Evolutionary conservation across 1,140 invertebrate genomes (phyloP).

Genomic region (Mycetomoellerius zeteki): DNA sequence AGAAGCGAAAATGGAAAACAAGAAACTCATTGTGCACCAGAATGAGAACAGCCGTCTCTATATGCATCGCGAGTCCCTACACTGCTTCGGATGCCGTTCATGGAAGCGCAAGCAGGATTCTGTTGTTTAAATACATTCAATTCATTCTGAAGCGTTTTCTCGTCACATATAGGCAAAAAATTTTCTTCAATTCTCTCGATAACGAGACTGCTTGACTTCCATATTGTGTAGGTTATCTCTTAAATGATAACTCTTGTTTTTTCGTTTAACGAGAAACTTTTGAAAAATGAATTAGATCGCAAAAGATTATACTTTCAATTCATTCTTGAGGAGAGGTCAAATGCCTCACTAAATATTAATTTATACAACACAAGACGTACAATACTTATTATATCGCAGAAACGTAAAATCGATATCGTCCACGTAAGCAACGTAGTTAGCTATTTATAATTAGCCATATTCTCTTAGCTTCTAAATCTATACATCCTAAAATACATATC

Average conservation of each 20-base stretch:
- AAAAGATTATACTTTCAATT: background rate
- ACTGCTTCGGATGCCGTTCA: background rate
- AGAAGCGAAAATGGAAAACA: conserved; percentile 44
- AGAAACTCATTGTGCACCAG: conserved; percentile 57
- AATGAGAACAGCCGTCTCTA: conserved; percentile 44
- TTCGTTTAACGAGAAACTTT: background rate
- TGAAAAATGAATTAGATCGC: background rate
- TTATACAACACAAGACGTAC: background rate
- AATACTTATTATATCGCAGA: background rate
- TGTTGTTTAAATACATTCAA: conserved; percentile 7
- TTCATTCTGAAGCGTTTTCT: background rate
- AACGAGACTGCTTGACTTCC: background rate
- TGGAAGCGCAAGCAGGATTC: conserved; percentile 2
- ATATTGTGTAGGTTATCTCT: background rate
- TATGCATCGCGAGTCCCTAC: background rate
- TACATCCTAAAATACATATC: background rate
- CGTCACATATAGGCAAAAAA: background rate
- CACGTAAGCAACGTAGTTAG: background rate
- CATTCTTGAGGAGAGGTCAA: background rate
- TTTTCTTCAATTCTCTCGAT: conserved; percentile 4
- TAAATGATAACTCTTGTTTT: background rate
- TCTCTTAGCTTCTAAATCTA: background rate
- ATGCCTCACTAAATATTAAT: conserved; percentile 3
- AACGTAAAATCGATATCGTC: conserved; percentile 1
- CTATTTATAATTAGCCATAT: conserved; percentile 15